Evolutionary conservation across 1,140 invertebrate genomes (phyloP).

Genomic region (Oncopodura yosiiana): DNA sequence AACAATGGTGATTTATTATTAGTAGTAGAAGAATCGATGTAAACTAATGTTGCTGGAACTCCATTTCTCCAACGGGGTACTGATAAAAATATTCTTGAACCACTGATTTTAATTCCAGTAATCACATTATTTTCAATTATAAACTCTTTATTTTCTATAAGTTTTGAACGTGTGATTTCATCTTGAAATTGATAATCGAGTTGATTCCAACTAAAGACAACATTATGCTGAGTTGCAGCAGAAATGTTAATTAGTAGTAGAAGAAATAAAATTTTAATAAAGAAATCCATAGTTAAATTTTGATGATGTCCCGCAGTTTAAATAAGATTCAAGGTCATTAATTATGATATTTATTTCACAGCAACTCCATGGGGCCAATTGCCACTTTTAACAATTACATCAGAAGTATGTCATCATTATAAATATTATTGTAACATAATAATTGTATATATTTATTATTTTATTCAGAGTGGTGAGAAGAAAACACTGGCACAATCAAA

Average conservation of each 20-base stretch:
- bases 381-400: constrained; percentile 9
- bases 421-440: no score
- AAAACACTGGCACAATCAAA: constrained; percentile 12
- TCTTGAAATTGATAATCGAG: neutral
- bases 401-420: no score
- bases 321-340: no score
- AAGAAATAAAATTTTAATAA: no score
- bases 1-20: neutral
- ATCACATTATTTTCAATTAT: constrained; percentile 63
- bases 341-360: no score
- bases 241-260: no score
- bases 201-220: neutral
- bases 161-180: no score
- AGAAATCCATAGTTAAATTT: no score
- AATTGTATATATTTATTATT: no score
- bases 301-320: no score
- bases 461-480: no score
- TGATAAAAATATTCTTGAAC: constrained; percentile 63
- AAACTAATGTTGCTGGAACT: constrained; percentile 58
- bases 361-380: constrained; percentile 15
- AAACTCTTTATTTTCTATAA: constrained; percentile 40
- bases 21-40: neutral
- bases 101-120: constrained; percentile 66
- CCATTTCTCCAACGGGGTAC: constrained; percentile 64
- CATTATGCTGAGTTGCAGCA: no score